A percentile compares a stretch with the other conserved stretches of the same genome.
phyloP scores from a whole-genome alignment of 2,113 vertebrate genomes.

The Saccopteryx bilineata region DNA sequence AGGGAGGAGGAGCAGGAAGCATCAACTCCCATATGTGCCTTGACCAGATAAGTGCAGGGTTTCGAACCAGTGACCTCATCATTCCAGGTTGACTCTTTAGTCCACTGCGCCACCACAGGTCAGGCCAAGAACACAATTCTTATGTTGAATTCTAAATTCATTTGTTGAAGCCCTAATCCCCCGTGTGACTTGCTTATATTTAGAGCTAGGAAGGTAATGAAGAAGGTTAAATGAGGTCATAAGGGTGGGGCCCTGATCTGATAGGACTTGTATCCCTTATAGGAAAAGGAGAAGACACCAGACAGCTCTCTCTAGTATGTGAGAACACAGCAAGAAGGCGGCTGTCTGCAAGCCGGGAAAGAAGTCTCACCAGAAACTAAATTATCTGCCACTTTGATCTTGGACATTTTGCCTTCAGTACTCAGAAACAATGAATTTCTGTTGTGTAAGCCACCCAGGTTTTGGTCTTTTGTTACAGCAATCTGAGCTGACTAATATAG shows the following conservation, averaged over 20 bases:
- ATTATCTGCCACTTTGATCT: neutral
- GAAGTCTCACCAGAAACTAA: neutral
- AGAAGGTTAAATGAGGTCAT: neutral
- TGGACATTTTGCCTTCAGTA: neutral
- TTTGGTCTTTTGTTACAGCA: neutral
- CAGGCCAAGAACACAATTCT: too few relatives aligned
- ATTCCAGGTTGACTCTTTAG: too few relatives aligned
- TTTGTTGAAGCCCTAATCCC: neutral
- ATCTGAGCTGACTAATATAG: accelerated
- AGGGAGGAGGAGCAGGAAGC: too few relatives aligned
- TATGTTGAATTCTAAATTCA: neutral
- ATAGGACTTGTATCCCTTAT: neutral
- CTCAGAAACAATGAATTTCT: neutral
- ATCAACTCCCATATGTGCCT: too few relatives aligned
- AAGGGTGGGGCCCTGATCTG: neutral
- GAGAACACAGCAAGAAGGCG: neutral
- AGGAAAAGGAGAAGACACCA: neutral
- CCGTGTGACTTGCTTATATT: neutral
- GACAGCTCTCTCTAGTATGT: neutral
- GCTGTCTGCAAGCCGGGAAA: neutral
- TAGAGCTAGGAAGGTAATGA: neutral
- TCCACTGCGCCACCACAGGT: too few relatives aligned
- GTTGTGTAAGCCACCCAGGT: neutral
- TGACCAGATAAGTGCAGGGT: too few relatives aligned
- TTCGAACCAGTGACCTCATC: too few relatives aligned